Percentiles rank a stretch among this genome's conserved stretches.
Evolutionary conservation across 2,797 vertebrate genomes (phyloP).

Genomic region (Malurus leucopterus): DNA sequence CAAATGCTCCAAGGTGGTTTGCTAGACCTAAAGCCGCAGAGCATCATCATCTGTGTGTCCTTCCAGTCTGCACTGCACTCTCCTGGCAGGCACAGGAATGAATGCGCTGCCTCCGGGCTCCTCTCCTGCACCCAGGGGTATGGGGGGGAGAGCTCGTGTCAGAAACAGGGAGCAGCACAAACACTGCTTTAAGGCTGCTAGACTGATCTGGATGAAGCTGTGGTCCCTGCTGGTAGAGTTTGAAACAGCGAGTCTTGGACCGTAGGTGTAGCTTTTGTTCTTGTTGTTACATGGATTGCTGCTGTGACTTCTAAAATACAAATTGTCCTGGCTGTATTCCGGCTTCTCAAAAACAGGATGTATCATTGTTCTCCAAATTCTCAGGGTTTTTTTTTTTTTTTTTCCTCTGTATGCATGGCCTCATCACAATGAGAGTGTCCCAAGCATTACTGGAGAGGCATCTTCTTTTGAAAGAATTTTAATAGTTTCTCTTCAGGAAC

Average conservation of each 20-base stretch:
- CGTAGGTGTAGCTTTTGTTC: neutral
- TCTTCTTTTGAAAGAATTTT: conserved; percentile 4
- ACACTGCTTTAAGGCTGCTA: neutral
- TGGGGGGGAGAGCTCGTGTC: neutral
- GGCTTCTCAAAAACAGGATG: conserved; percentile 51
- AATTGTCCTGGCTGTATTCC: conserved; percentile 31
- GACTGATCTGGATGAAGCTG: neutral
- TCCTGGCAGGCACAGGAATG: neutral
- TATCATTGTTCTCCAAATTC: conserved; percentile 49
- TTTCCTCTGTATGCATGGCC: fast-evolving
- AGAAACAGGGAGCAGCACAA: neutral
- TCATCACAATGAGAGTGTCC: neutral
- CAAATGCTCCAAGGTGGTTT: neutral
- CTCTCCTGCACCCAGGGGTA: fast-evolving
- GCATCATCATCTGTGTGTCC: fast-evolving
- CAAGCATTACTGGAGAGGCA: neutral
- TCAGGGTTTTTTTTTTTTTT: neutral
- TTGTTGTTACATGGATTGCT: neutral
- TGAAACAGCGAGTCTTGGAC: neutral
- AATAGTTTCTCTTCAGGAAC: conserved; percentile 29
- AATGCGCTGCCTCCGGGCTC: fast-evolving
- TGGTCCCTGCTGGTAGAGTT: neutral
- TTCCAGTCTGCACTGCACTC: fast-evolving
- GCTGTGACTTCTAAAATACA: conserved; percentile 22
- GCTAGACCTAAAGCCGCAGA: neutral